Conservation (phyloP, 2,888 invertebrate genomes). For the Cantharis rufa region DNA sequence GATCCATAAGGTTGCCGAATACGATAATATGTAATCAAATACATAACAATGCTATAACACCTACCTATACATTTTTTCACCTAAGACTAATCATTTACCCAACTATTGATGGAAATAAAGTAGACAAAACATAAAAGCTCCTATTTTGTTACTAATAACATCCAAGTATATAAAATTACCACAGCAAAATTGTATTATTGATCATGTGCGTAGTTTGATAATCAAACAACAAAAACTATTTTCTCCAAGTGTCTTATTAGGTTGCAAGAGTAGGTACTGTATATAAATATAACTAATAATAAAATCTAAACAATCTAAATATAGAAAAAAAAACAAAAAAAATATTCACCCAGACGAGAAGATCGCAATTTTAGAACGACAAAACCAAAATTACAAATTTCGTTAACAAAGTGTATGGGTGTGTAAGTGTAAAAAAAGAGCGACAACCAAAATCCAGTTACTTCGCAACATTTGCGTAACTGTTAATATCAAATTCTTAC, state of each 20-base stretch:
- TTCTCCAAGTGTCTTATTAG: slow-evolving; percentile 15
- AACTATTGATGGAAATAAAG: background rate
- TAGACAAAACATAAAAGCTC: background rate
- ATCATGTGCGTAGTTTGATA: slow-evolving; percentile 10
- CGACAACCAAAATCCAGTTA: background rate
- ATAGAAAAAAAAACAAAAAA: background rate
- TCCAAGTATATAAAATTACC: background rate
- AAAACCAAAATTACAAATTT: background rate
- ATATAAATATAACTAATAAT: slow-evolving; percentile 12
- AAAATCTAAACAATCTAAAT: background rate
- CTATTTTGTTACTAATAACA: background rate
- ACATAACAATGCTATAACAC: background rate
- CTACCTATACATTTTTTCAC: background rate
- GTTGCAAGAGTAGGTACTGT: slow-evolving; percentile 9
- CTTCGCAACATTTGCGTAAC: background rate
- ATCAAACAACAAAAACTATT: slow-evolving; percentile 15
- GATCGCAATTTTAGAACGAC: background rate
- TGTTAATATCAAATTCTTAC: background rate
- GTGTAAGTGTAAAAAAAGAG: background rate
- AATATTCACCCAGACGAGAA: background rate
- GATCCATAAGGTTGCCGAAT: background rate
- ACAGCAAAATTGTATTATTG: slow-evolving; percentile 6
- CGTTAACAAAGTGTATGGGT: background rate
- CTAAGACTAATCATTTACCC: background rate
- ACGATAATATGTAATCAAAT: background rate